Base-by-base conservation (phyloP, 2,797 vertebrate genomes). In the Monodelphis domestica region DNA sequence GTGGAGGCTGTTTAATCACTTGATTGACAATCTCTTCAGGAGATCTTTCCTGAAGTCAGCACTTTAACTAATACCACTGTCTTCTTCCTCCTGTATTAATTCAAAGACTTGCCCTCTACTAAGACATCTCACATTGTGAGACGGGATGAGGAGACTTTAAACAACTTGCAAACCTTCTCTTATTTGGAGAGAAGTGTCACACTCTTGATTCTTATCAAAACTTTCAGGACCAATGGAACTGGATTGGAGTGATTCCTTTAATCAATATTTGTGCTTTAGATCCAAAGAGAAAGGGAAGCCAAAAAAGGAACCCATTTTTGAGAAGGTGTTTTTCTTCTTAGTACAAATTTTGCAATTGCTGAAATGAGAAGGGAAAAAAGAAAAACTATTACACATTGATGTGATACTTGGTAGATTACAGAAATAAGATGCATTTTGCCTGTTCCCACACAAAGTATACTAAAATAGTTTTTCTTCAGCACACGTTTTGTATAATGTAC, bases 201-300 rank as follows among this genome's bases (percentile, higher is more conserved):
- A 94, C 51, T 92, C 91, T 89, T 33, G 30, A 95, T 63, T 95
- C 7, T 52, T 91, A 38, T 95, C 54, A 90, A 51, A 89, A 92
- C 33, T 89, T 95, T 91, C 51, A 91, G 54, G 92, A 97, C 57
- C 11, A 92, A 54, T 54, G 14, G 95, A 88, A 56, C 15, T 94
- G 54, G 28, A 9, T 53, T 95, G 51, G 94, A 63, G 56, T 91
- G 91, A 54, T 12, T 54, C 33, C 28, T 96, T 91, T 96, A n/a
- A 93, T 1, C 5, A 95, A 56, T 92, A 92, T 94, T 94, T 95
- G 89, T 53, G 70, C 26, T 51, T 93, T 92, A 54, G 33, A 54
- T 51, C 91, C 56, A 93, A 92, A 95, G n/a, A 89, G 84, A 55
- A 92, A 95, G 90, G 89, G 11, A 45, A 90, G 6, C 91, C 50